Base-by-base conservation (phyloP, 2,113 vertebrate species). In the Tichodroma muraria region DNA sequence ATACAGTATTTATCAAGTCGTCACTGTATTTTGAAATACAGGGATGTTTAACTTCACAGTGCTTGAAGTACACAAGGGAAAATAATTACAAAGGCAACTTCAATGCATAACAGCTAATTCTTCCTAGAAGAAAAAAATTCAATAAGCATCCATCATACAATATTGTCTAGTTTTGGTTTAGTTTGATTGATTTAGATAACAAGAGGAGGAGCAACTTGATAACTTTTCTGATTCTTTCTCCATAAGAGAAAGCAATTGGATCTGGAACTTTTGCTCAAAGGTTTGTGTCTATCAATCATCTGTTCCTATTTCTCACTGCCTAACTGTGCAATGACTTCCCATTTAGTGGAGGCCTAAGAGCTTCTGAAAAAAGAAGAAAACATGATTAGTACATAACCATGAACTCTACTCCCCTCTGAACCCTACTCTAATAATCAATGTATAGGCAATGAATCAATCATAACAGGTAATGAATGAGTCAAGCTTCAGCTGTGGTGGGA, bases 21-120 rank as follows among this genome's bases (percentile, higher is more conserved):
- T 95, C 80, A 80, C 83, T 92, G 71, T 88, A 81, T 92, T 97
- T 91, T 94, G 90, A 97, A 97, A 95, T 73, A 75, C 52, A 89
- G 17, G 37, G 37, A 35, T 85, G 21, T 53, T 89, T 76, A 82
- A 71, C 68, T 80, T 93, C 9, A 15, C 35, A 91, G 44, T 35
- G 28, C 73, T 89, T 93, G 45, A 81, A 49, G 31, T 64, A 91
- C 71, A 77, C 54, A 78, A 61, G 31, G 66, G 30, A 45, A 96
- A 95, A 95, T 68, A 1, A 71, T 61, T 94, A 56, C 59, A 86
- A 95, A 96, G 44, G n/a, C 35, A 91, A 45, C 42, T 87, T 85
- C 45, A 69, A 22, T 23, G 30, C 18, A 79, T 85, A 80, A 38
- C 8, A 68, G 82, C 61, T 44, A 94, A 92, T 76, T 65, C 31